A percentile compares a stretch with the other conserved stretches of the same genome.
These are phyloP conservation scores for Nesidiocoris tenuis DNA, from an alignment of 2,888 invertebrate species.

Conservation along the genomic window DNA sequence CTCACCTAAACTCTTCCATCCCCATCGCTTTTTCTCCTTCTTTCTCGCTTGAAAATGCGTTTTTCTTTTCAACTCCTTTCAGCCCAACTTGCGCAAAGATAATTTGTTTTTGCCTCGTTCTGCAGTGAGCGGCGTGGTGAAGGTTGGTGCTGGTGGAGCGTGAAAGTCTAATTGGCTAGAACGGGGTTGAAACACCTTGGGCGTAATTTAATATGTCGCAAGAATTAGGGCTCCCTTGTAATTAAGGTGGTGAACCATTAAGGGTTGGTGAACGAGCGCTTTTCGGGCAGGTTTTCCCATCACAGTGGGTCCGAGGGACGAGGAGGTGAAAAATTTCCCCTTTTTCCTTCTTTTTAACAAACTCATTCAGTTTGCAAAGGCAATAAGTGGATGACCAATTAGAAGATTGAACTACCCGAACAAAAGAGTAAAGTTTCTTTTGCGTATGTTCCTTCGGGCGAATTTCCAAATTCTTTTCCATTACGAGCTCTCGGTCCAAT, in stretches of 20 bases:
- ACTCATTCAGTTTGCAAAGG: slow-evolving; percentile 20
- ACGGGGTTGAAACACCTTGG: slow-evolving; percentile 44
- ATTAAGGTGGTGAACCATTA: slow-evolving; percentile 41
- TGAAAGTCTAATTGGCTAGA: slow-evolving; percentile 42
- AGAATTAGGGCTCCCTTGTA: slow-evolving; percentile 38
- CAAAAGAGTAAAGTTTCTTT: background rate
- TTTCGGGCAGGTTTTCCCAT: slow-evolving; percentile 6
- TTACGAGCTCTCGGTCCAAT: background rate
- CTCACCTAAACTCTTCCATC: too few species aligned
- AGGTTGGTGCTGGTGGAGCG: background rate
- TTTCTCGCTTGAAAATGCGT: background rate
- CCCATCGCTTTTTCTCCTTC: too few species aligned
- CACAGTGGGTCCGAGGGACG: background rate
- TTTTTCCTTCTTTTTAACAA: slow-evolving; percentile 23
- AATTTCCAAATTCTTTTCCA: background rate
- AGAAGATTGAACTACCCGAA: slow-evolving; percentile 26
- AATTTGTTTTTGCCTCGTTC: slow-evolving; percentile 34
- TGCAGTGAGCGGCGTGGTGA: background rate
- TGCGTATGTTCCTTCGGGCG: background rate
- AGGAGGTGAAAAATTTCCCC: background rate
- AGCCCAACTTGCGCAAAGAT: slow-evolving; percentile 1
- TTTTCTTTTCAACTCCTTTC: background rate
- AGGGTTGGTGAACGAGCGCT: slow-evolving; percentile 18
- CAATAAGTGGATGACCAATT: slow-evolving; percentile 42
- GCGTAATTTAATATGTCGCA: slow-evolving; percentile 44